These are phyloP conservation scores for Ernsta delagoae DNA, from an alignment of 2,888 invertebrate genomes.

Conservation along the genomic window DNA sequence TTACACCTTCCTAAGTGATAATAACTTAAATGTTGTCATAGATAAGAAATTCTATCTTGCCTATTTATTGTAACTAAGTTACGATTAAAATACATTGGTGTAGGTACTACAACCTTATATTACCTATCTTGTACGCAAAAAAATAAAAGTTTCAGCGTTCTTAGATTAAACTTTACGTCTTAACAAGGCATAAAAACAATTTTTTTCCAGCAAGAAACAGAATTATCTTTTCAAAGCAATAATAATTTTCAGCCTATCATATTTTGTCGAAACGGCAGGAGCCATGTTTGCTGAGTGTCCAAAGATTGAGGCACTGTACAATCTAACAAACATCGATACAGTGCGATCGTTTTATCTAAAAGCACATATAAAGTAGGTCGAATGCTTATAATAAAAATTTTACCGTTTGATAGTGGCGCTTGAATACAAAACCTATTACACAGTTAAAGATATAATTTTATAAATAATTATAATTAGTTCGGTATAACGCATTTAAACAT, in stretches of 20 bases:
- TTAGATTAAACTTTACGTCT: background rate
- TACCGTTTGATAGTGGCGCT: constrained; percentile 48
- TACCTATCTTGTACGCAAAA: background rate
- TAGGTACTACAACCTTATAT: no score
- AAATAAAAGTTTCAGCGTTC: background rate
- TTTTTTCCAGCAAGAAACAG: no score
- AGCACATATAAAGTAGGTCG: constrained; percentile 47
- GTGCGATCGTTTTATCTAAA: constrained; percentile 42
- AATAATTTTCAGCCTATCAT: constrained; percentile 10
- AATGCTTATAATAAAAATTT: constrained; percentile 28
- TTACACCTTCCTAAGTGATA: no score
- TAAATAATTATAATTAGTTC: no score
- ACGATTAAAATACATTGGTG: no score
- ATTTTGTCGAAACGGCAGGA: constrained; percentile 46
- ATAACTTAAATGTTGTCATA: no score
- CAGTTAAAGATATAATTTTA: constrained; percentile 28
- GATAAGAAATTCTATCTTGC: no score
- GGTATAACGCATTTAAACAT: no score
- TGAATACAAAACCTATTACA: constrained; percentile 4
- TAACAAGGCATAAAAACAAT: background rate
- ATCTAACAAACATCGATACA: constrained; percentile 23
- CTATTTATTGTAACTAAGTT: no score
- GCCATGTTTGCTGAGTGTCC: constrained; percentile 54
- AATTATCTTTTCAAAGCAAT: constrained; percentile 1
- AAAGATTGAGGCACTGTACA: constrained; percentile 49